These are phyloP conservation scores for Digitonthophagus gazella DNA, from an alignment of 2,888 invertebrate species.

Conservation along the genomic window DNA sequence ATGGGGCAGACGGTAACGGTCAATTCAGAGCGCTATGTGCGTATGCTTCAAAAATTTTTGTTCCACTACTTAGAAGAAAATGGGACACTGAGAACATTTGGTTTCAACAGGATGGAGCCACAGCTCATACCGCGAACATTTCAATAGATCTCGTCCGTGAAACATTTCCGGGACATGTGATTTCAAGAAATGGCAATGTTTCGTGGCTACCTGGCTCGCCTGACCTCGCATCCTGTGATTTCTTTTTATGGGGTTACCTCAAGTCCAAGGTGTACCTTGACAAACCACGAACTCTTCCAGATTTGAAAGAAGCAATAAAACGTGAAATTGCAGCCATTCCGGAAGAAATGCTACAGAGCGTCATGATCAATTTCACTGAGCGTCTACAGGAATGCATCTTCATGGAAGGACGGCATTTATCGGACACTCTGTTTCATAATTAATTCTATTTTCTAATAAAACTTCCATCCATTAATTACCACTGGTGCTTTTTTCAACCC, in stretches of 20 bases:
- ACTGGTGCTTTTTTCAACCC: too few species aligned
- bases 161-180: conserved; percentile 28
- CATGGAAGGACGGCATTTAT: conserved; percentile 19
- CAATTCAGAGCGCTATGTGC: conserved; percentile 22
- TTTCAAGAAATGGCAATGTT: conserved; percentile 30
- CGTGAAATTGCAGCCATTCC: conserved; percentile 23
- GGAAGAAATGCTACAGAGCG: conserved; percentile 21
- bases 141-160: conserved; percentile 28
- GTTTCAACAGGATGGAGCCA: conserved; percentile 30
- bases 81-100: conserved; percentile 5
- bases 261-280: conserved; percentile 28
- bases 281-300: conserved; percentile 27
- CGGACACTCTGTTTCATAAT: not conserved
- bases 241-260: conserved; percentile 33
- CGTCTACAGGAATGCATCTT: conserved; percentile 21
- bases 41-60: conserved; percentile 9
- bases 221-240: conserved; percentile 29
- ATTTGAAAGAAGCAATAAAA: conserved; percentile 21
- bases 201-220: conserved; percentile 30
- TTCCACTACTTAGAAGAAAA: not conserved
- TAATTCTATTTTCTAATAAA: too few species aligned
- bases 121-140: conserved; percentile 28
- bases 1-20: conserved; percentile 17
- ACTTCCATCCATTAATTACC: too few species aligned
- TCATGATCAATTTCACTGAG: conserved; percentile 20